Percentiles rank a stretch among this genome's conserved stretches.
Conservation (phyloP, 2,888 invertebrate species). For the Coenonympha arcania region DNA sequence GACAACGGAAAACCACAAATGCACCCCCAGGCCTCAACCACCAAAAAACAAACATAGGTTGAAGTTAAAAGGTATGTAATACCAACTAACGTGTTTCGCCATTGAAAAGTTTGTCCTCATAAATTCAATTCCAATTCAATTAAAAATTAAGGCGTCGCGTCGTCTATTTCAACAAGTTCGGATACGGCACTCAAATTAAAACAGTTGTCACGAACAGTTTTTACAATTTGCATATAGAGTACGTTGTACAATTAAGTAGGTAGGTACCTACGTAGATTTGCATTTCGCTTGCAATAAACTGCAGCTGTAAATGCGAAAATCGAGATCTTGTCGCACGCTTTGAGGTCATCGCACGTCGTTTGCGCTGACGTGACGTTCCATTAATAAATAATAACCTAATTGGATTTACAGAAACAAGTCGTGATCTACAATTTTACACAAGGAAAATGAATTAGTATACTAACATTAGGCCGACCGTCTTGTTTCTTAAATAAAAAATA, state of each 20-base stretch:
- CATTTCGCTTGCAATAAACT: conserved; percentile 9
- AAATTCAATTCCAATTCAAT: too few species aligned
- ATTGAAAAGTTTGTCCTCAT: too few species aligned
- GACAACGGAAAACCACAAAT: too few species aligned
- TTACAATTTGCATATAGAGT: conserved; percentile 14
- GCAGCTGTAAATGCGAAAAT: conserved; percentile 6
- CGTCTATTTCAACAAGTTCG: not conserved
- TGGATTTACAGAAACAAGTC: conserved; percentile 1
- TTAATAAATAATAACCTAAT: conserved; percentile 7
- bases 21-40: too few species aligned
- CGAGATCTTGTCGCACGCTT: conserved; percentile 19
- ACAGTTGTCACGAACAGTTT: conserved; percentile 4
- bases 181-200: conserved; percentile 5
- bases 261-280: conserved; percentile 13
- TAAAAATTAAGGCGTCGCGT: too few species aligned
- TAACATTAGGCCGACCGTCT: too few species aligned
- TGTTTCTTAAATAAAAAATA: too few species aligned
- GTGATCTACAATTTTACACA: not conserved
- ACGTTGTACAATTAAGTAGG: too few species aligned
- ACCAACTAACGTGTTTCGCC: too few species aligned
- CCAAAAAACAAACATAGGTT: too few species aligned
- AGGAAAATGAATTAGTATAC: not conserved
- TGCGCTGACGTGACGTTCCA: conserved; percentile 19
- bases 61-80: too few species aligned
- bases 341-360: conserved; percentile 26